These are phyloP conservation scores for Trogon surrucura DNA, from an alignment of 2,113 vertebrate species.

Conservation along the genomic window DNA sequence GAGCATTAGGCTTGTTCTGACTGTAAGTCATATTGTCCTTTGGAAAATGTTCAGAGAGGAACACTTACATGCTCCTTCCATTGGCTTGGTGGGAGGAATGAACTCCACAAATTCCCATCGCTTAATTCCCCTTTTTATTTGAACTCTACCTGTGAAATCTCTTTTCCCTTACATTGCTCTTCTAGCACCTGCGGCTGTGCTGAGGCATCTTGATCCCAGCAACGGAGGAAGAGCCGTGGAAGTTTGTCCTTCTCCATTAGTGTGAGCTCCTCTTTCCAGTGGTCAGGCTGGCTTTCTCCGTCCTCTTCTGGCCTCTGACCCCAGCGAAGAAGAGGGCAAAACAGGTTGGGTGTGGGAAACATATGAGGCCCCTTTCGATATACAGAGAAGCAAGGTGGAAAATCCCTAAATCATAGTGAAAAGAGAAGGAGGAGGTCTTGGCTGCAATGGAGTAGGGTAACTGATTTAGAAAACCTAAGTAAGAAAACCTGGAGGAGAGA, in stretches of 20 bases:
- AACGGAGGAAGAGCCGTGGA: neutral
- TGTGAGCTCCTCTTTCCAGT: constrained; percentile 73
- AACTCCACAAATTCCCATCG: neutral
- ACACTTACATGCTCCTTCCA: constrained; percentile 12
- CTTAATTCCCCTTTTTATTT: neutral
- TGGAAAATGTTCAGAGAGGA: neutral
- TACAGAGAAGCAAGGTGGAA: constrained; percentile 2
- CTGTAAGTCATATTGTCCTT: neutral
- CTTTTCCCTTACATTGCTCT: neutral
- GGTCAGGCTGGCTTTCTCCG: neutral
- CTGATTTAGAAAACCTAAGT: neutral
- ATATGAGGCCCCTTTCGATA: neutral
- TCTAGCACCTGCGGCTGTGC: neutral
- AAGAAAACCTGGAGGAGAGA: neutral
- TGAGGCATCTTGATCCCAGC: neutral
- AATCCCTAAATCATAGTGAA: neutral
- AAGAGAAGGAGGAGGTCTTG: neutral
- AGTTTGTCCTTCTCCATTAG: constrained; percentile 56
- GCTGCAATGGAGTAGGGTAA: neutral
- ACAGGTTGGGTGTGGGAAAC: neutral
- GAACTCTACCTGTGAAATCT: neutral
- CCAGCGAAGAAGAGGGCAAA: neutral
- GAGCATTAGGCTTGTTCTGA: neutral
- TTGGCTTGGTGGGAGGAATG: neutral
- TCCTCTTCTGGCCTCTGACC: neutral